phyloP scores from a whole-genome alignment of 2,888 invertebrate genomes.

The Diachrysia chrysitis region DNA sequence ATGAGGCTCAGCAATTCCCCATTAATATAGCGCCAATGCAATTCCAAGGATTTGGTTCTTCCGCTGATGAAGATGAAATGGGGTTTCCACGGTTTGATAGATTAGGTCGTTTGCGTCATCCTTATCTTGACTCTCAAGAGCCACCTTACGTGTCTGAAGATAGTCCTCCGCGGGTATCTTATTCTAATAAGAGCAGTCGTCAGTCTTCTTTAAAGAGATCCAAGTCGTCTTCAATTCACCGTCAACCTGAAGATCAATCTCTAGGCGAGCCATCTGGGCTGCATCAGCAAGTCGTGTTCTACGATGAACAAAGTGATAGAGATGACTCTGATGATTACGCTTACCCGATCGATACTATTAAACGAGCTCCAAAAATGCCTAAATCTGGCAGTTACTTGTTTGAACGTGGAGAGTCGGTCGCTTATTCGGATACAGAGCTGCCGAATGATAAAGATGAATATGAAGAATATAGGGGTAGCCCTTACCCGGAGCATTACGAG shows the following conservation, averaged over 20 bases:
- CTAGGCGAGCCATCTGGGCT: conserved; percentile 79
- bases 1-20: conserved; percentile 83
- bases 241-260: conserved; percentile 78
- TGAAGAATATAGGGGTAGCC: conserved; percentile 83
- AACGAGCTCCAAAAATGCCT: conserved; percentile 83
- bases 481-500: conserved; percentile 85
- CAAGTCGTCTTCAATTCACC: conserved; percentile 77
- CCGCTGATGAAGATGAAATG: conserved; percentile 91
- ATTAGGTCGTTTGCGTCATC: conserved; percentile 87
- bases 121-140: conserved; percentile 86
- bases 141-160: conserved; percentile 85
- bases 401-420: conserved; percentile 83
- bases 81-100: conserved; percentile 91
- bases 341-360: conserved; percentile 86
- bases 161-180: conserved; percentile 82
- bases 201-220: conserved; percentile 85
- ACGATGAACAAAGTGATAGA: conserved; percentile 83
- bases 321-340: conserved; percentile 87
- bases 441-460: conserved; percentile 83
- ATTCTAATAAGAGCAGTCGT: conserved; percentile 85
- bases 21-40: conserved; percentile 85
- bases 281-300: conserved; percentile 75
- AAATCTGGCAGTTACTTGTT: conserved; percentile 83
- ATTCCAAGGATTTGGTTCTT: conserved; percentile 90
- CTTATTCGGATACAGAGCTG: conserved; percentile 83